A percentile compares a stretch with the other conserved stretches of the same genome.
Conservation (phyloP, 1,140 invertebrate genomes). For the Ostrea edulis region DNA sequence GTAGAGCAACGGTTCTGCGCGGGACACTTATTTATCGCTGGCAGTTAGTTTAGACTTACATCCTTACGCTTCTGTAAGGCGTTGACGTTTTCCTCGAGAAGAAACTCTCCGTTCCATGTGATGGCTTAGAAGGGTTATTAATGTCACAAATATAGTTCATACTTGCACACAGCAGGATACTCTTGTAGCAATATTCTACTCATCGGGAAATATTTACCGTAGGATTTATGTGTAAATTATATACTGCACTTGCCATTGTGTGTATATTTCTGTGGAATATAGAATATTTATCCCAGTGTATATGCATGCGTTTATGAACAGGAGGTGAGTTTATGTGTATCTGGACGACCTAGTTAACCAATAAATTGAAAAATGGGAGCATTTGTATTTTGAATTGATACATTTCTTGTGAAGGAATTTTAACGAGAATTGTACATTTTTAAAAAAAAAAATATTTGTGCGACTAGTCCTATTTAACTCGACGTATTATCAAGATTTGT, state of each 20-base stretch:
- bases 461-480: background rate
- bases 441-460: background rate
- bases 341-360: background rate
- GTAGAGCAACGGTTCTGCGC: conserved; percentile 5
- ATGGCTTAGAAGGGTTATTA: background rate
- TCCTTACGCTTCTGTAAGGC: background rate
- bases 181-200: conserved; percentile 2
- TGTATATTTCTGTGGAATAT: conserved; percentile 36
- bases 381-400: conserved; percentile 7
- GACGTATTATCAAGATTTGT: background rate
- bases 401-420: background rate
- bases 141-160: conserved; percentile 37
- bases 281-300: conserved; percentile 23
- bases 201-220: conserved; percentile 6
- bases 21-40: conserved; percentile 33
- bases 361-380: conserved; percentile 4
- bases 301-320: background rate
- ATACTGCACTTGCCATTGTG: conserved; percentile 4
- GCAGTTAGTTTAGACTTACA: conserved; percentile 15
- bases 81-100: conserved; percentile 15
- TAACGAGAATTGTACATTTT: background rate
- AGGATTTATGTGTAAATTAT: conserved; percentile 38
- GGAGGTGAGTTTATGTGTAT: conserved; percentile 34
- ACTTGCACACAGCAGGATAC: background rate
- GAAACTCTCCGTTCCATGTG: conserved; percentile 9